These are phyloP conservation scores for Cynodonichthys magdalenae DNA, from an alignment of 2,797 vertebrate species.

Conservation along the genomic window DNA sequence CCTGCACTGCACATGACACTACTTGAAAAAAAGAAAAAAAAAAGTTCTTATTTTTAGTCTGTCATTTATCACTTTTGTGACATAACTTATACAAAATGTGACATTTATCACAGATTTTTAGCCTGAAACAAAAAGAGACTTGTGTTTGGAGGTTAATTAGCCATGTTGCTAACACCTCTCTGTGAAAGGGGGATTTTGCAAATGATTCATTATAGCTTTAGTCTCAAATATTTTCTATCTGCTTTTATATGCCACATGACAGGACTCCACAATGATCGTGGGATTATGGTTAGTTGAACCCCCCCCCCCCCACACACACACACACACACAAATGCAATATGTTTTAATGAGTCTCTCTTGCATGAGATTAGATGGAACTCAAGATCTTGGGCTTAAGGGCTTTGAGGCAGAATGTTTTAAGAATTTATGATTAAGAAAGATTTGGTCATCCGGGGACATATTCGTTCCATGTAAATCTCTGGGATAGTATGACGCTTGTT, in stretches of 20 bases:
- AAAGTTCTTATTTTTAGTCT: too few relatives aligned
- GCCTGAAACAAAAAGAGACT: too few relatives aligned
- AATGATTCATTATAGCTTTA: conserved; percentile 14
- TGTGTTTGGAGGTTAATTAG: not conserved
- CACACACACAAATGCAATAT: conserved; percentile 33
- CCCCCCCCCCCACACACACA: not conserved
- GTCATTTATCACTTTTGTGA: too few relatives aligned
- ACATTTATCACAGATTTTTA: too few relatives aligned
- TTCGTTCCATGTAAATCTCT: conserved; percentile 25
- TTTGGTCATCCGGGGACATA: conserved; percentile 17
- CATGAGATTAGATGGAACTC: conserved; percentile 25
- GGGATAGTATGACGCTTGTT: conserved; percentile 9
- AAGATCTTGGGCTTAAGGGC: conserved; percentile 21
- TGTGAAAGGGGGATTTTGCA: not conserved
- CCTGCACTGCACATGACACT: too few relatives aligned
- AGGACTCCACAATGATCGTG: not conserved
- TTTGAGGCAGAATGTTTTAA: conserved; percentile 4
- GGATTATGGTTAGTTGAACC: conserved; percentile 21
- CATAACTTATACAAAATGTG: too few relatives aligned
- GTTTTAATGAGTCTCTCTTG: conserved; percentile 44
- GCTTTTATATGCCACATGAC: conserved; percentile 8
- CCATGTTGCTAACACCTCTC: not conserved
- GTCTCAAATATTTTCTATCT: conserved; percentile 9
- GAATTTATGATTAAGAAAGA: conserved; percentile 14
- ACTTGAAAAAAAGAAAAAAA: too few relatives aligned